These are phyloP conservation scores for Gortyna flavago DNA, from an alignment of 2,888 invertebrate genomes.

Conservation along the genomic window DNA sequence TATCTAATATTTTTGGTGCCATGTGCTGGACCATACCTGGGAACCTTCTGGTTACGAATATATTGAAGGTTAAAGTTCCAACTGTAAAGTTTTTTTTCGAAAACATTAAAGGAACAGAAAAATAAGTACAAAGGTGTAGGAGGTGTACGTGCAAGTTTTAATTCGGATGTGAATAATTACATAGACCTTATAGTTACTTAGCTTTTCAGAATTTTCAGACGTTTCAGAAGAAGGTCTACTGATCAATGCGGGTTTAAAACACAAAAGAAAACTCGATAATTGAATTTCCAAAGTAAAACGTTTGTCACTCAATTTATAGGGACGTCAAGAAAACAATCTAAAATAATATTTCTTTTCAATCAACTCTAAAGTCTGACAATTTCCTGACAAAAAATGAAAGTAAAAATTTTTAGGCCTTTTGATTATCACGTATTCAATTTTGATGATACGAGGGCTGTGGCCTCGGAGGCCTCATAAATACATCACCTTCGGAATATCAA, in stretches of 20 bases:
- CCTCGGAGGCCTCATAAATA: slow-evolving; percentile 54
- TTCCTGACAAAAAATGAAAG: slow-evolving; percentile 62
- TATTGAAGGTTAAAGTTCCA: too few species aligned
- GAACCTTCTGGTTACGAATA: too few species aligned
- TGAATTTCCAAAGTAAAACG: slow-evolving; percentile 8
- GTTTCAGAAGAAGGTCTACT: neutral
- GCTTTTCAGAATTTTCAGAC: neutral
- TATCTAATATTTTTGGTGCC: too few species aligned
- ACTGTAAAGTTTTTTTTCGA: too few species aligned
- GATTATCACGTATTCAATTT: slow-evolving; percentile 69
- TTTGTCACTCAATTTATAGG: slow-evolving; percentile 27
- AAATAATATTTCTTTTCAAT: slow-evolving; percentile 60
- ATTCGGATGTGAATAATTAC: neutral
- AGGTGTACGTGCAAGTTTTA: neutral
- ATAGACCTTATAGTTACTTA: neutral
- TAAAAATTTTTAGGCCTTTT: slow-evolving; percentile 52
- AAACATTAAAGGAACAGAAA: too few species aligned
- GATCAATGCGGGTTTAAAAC: slow-evolving; percentile 18
- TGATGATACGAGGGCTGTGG: slow-evolving; percentile 56
- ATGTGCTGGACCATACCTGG: too few species aligned
- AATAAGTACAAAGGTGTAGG: neutral
- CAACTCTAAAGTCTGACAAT: slow-evolving; percentile 60
- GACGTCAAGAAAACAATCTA: slow-evolving; percentile 33
- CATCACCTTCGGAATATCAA: slow-evolving; percentile 68
- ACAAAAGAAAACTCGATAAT: slow-evolving; percentile 24